Evolutionary conservation across 2,797 vertebrate genomes (phyloP).

Genomic region (Aythya fuligula): DNA sequence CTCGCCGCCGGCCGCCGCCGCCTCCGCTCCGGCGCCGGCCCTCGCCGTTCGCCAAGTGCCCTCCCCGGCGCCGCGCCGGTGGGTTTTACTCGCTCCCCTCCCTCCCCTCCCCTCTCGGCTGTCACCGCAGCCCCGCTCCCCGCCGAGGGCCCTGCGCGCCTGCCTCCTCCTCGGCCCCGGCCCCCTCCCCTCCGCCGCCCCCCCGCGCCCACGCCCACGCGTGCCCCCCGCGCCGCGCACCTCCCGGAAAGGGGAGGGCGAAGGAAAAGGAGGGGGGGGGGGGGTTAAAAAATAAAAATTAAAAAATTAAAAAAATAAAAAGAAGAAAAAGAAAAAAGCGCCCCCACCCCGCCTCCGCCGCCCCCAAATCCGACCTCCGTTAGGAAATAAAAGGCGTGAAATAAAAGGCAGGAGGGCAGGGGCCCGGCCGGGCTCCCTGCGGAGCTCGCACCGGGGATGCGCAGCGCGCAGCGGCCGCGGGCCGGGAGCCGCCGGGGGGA

Average conservation of each 20-base stretch:
- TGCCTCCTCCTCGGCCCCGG: constrained; percentile 39
- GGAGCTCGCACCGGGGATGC: neutral
- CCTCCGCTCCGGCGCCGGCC: constrained; percentile 5
- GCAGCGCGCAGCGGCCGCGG: neutral
- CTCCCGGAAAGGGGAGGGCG: constrained; percentile 17
- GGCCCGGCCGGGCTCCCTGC: neutral
- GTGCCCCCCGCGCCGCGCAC: constrained; percentile 61
- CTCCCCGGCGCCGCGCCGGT: constrained; percentile 64
- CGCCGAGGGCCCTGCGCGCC: constrained; percentile 38
- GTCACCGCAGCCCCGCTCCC: constrained; percentile 47
- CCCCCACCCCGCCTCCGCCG: no score
- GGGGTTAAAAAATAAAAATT: no score
- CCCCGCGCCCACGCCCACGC: constrained; percentile 25
- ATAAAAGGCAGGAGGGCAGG: neutral
- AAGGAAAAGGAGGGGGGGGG: neutral
- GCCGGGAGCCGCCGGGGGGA: neutral
- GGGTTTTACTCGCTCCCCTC: constrained; percentile 40
- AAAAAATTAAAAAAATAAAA: neutral
- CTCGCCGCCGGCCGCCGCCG: neutral
- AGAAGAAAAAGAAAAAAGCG: no score
- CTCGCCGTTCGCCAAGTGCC: constrained; percentile 34
- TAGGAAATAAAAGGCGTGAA: neutral
- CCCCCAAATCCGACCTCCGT: neutral
- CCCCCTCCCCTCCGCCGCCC: constrained; percentile 26
- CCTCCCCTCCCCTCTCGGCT: constrained; percentile 40